These are phyloP conservation scores for Ectemnius cavifrons DNA, from an alignment of 2,888 invertebrate species.

Conservation along the genomic window DNA sequence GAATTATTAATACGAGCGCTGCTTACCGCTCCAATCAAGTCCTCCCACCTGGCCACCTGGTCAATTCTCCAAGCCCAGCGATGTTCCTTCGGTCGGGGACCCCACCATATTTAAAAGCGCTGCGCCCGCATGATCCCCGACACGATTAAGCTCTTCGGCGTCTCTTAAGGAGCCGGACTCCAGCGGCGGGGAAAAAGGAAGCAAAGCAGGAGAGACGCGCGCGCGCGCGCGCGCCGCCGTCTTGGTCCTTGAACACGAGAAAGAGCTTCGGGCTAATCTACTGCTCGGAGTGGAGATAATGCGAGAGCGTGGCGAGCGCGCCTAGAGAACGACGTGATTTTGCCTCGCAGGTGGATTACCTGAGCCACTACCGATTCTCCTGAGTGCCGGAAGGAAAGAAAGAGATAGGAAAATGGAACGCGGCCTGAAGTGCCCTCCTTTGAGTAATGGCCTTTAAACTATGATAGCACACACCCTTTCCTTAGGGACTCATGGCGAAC, in stretches of 20 bases:
- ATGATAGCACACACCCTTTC: no score
- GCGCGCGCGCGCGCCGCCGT: constrained; percentile 38
- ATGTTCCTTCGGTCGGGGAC: constrained; percentile 54
- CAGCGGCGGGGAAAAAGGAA: constrained; percentile 12
- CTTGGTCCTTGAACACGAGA: constrained; percentile 47
- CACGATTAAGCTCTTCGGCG: constrained; percentile 68
- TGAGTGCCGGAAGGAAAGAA: no score
- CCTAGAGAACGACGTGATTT: constrained; percentile 24
- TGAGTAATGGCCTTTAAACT: no score
- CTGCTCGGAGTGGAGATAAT: constrained; percentile 35
- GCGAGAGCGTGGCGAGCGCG: not conserved
- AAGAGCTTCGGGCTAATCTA: constrained; percentile 50
- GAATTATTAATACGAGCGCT: constrained; percentile 72
- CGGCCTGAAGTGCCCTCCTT: no score
- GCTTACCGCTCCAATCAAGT: constrained; percentile 72
- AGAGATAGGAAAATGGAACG: no score
- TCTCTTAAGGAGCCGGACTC: constrained; percentile 43
- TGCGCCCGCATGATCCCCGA: constrained; percentile 64
- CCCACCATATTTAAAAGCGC: constrained; percentile 61
- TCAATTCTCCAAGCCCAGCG: constrained; percentile 51
- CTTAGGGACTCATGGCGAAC: no score
- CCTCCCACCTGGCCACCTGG: constrained; percentile 70
- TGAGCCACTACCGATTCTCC: no score
- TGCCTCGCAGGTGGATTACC: constrained; percentile 3
- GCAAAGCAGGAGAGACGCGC: constrained; percentile 36